A percentile compares a stretch with the other conserved stretches of the same genome.
These are phyloP conservation scores for Congeria kusceri DNA, from an alignment of 2,888 invertebrate genomes.

Conservation along the genomic window DNA sequence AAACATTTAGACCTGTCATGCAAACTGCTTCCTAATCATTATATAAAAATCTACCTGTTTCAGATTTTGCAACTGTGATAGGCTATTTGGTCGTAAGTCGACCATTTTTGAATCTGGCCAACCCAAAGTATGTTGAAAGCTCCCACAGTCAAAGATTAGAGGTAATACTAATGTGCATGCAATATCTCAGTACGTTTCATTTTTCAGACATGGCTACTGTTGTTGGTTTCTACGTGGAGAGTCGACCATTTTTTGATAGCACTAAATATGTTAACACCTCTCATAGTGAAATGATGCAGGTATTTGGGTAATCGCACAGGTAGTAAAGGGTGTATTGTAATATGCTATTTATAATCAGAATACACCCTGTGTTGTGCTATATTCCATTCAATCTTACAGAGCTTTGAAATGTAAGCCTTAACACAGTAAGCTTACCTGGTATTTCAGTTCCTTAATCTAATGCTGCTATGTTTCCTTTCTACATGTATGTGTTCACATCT, in stretches of 20 bases:
- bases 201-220: background rate
- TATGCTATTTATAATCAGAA: too few relatives aligned
- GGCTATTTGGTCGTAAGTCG: slow-evolving; percentile 98
- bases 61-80: slow-evolving; percentile 97
- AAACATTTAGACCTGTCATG: too few relatives aligned
- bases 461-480: too few relatives aligned
- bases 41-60: slow-evolving; percentile 55
- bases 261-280: background rate
- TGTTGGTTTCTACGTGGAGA: background rate
- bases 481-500: too few relatives aligned
- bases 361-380: too few relatives aligned
- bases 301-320: background rate
- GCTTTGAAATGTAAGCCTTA: too few relatives aligned
- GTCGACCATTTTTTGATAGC: slow-evolving; percentile 5
- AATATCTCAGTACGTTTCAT: background rate
- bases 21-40: too few relatives aligned
- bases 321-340: too few relatives aligned
- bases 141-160: slow-evolving; percentile 92
- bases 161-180: slow-evolving; percentile 85
- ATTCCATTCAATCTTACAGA: too few relatives aligned
- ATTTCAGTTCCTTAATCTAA: too few relatives aligned
- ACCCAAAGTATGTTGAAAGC: slow-evolving; percentile 88
- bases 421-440: too few relatives aligned
- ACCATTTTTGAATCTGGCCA: slow-evolving; percentile 94
- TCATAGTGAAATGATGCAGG: slow-evolving; percentile 5